A percentile compares a stretch with the other conserved stretches of the same genome.
These are phyloP conservation scores for Agrotis exclamationis DNA, from an alignment of 2,888 invertebrate genomes.

Conservation along the genomic window DNA sequence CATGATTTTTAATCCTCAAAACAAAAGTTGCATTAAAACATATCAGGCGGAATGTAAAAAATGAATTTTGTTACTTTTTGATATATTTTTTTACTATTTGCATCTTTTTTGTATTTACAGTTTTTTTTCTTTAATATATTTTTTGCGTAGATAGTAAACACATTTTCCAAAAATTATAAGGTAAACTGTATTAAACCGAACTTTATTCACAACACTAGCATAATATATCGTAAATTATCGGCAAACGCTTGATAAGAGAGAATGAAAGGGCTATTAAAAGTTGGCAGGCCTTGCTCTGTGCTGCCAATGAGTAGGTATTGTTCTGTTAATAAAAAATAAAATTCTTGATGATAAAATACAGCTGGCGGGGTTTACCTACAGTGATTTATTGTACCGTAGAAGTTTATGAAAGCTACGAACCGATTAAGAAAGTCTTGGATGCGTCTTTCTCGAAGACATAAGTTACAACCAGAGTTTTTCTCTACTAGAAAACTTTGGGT, in stretches of 20 bases:
- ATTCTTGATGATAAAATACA: constrained; percentile 10
- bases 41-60: too few relatives aligned
- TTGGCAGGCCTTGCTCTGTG: constrained; percentile 43
- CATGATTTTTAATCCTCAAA: too few relatives aligned
- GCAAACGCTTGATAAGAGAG: constrained; percentile 44
- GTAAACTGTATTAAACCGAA: constrained; percentile 6
- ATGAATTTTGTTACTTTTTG: too few relatives aligned
- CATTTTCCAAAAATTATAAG: neutral
- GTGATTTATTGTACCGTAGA: neutral
- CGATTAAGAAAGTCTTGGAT: neutral
- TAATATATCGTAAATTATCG: constrained; percentile 46
- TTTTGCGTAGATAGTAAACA: neutral
- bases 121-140: neutral
- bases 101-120: neutral
- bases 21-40: too few relatives aligned
- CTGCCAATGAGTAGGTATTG: constrained; percentile 48
- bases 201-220: constrained; percentile 23
- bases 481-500: too few relatives aligned
- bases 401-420: neutral
- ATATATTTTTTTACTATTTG: too few relatives aligned
- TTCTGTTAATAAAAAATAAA: constrained; percentile 30
- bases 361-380: constrained; percentile 15
- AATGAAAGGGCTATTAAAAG: constrained; percentile 56
- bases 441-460: neutral
- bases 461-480: too few relatives aligned